phyloP scores from a whole-genome alignment of 2,113 vertebrate genomes.

The Columbina picui region DNA sequence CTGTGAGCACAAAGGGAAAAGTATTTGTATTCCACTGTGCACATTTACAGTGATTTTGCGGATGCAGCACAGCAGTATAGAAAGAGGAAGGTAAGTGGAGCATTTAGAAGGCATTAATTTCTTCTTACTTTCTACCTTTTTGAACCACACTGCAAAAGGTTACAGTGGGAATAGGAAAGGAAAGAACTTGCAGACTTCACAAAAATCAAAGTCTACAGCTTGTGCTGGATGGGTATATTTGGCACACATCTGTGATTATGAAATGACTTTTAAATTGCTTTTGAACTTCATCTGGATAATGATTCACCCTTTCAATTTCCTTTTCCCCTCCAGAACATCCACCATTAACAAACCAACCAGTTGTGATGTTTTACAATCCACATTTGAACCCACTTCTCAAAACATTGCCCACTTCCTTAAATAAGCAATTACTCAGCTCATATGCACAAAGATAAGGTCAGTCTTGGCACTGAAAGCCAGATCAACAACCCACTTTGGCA shows the following conservation, averaged over 20 bases:
- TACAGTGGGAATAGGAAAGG: background rate
- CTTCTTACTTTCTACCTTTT: background rate
- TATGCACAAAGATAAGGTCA: background rate
- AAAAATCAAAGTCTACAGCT: slow-evolving; percentile 26
- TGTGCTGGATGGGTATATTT: background rate
- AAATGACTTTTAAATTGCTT: slow-evolving; percentile 38
- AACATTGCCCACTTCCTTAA: background rate
- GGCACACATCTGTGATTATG: slow-evolving; percentile 8
- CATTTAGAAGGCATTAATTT: background rate
- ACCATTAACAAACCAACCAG: background rate
- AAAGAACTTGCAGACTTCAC: slow-evolving; percentile 13
- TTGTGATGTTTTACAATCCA: background rate
- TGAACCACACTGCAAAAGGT: background rate
- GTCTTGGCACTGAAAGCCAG: background rate
- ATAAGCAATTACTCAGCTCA: background rate
- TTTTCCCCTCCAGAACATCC: background rate
- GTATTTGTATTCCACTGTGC: background rate
- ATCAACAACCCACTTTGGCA: background rate
- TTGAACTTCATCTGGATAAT: slow-evolving; percentile 18
- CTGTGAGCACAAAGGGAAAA: background rate
- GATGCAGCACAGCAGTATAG: background rate
- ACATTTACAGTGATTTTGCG: background rate
- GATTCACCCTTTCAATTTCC: slow-evolving; percentile 35
- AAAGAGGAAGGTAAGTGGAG: background rate
- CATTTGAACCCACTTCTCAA: slow-evolving; percentile 10